These are phyloP conservation scores for Diplosoma virens DNA, from an alignment of 23 tunicate species.

Conservation along the genomic window DNA sequence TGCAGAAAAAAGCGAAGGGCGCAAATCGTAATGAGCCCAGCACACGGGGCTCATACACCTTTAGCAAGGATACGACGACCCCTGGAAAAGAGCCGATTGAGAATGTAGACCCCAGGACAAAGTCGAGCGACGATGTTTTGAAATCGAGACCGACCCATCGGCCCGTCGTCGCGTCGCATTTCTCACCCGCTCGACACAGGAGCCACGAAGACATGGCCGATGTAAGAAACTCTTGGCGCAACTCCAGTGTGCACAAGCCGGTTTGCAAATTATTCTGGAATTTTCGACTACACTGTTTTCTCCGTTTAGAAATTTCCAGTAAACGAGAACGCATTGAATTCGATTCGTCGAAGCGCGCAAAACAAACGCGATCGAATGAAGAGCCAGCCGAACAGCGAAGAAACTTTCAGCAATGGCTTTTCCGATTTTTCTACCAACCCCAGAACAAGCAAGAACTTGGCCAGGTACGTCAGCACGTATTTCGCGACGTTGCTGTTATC, in stretches of 20 bases:
- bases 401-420: conserved; percentile 2
- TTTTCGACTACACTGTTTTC: background rate
- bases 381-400: conserved; percentile 54
- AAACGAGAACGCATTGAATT: conserved; percentile 22
- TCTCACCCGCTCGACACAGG: conserved; percentile 27
- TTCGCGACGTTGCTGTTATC: too few relatives aligned
- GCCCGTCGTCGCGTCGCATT: conserved; percentile 38
- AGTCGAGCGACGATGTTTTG: too few relatives aligned
- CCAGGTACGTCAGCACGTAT: too few relatives aligned
- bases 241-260: too few relatives aligned
- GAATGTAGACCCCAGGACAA: background rate
- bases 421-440: background rate
- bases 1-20: conserved; percentile 11
- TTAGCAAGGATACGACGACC: background rate
- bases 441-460: background rate
- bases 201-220: conserved; percentile 9
- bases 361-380: conserved; percentile 65
- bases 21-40: background rate
- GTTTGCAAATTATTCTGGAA: too few relatives aligned
- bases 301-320: background rate
- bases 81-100: background rate
- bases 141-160: background rate
- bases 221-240: background rate
- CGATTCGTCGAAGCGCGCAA: conserved; percentile 76
- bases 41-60: background rate